Evolutionary conservation across 2,113 vertebrate species (phyloP).

Genomic region (Ictidomys tridecemlineatus): DNA sequence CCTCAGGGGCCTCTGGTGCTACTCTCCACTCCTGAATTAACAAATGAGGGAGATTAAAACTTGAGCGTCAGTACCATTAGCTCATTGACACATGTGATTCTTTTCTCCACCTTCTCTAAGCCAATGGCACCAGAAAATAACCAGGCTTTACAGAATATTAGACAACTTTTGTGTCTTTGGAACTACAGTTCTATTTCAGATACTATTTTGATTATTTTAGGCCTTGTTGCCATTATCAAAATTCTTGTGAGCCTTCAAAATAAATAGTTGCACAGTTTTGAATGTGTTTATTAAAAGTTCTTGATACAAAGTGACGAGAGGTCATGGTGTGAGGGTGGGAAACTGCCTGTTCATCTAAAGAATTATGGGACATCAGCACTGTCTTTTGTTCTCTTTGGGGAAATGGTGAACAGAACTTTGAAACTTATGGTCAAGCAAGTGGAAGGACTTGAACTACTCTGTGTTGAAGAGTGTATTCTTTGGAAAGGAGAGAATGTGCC

Average conservation of each 20-base stretch:
- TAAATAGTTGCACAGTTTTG: background rate
- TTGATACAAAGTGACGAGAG: background rate
- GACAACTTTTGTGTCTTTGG: background rate
- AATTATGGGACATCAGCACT: background rate
- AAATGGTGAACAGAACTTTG: background rate
- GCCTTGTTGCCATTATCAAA: background rate
- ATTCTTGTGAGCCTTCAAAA: background rate
- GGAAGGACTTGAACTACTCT: background rate
- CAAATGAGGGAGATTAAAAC: background rate
- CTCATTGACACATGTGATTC: background rate
- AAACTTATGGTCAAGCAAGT: background rate
- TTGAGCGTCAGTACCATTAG: background rate
- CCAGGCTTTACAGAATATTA: slow-evolving; percentile 23
- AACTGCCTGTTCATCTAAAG: background rate
- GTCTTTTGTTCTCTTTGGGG: background rate
- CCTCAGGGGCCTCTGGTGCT: background rate
- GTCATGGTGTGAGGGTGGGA: background rate
- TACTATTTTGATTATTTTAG: background rate
- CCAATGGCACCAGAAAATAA: background rate
- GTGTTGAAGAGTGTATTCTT: background rate
- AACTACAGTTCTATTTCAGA: background rate
- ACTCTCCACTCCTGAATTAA: background rate
- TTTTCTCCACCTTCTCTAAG: background rate
- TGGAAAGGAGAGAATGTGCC: background rate
- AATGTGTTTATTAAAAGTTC: slow-evolving; percentile 4